Conservation (phyloP, 2,888 invertebrate genomes). For the Oscheius sp. region DNA sequence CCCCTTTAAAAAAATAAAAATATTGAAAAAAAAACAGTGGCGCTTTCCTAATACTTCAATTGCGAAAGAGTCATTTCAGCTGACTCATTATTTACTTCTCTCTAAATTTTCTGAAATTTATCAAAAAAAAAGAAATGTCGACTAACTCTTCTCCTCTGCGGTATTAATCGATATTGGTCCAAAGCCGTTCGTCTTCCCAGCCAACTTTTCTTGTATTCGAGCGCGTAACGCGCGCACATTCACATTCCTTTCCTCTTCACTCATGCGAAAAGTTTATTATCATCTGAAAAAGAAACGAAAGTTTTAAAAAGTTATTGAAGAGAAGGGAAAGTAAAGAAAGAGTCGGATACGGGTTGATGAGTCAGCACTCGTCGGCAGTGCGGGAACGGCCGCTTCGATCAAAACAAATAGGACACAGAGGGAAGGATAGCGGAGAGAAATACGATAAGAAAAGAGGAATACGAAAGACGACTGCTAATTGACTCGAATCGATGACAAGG, state of each 20-base stretch:
- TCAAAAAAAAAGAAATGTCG: neutral
- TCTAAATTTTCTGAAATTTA: neutral
- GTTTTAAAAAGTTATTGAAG: neutral
- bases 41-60: neutral
- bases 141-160: neutral
- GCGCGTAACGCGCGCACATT: slow-evolving; percentile 22
- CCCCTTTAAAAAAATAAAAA: neutral
- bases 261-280: neutral
- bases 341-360: slow-evolving; percentile 11
- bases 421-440: neutral
- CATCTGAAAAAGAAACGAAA: neutral
- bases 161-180: neutral
- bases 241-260: slow-evolving; percentile 17
- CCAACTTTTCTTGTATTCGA: slow-evolving; percentile 18
- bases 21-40: neutral
- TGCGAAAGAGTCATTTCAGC: neutral
- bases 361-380: slow-evolving; percentile 17
- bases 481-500: neutral
- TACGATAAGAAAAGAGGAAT: neutral
- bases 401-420: slow-evolving; percentile 18
- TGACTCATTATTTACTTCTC: slow-evolving; percentile 1
- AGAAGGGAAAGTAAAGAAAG: neutral
- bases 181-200: neutral
- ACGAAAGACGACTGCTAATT: neutral
- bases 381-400: slow-evolving; percentile 25